Evolutionary conservation across 2,888 invertebrate genomes (phyloP), one percentile per base, ranked within the genome.

Genomic region (Taenaris catops): DNA sequence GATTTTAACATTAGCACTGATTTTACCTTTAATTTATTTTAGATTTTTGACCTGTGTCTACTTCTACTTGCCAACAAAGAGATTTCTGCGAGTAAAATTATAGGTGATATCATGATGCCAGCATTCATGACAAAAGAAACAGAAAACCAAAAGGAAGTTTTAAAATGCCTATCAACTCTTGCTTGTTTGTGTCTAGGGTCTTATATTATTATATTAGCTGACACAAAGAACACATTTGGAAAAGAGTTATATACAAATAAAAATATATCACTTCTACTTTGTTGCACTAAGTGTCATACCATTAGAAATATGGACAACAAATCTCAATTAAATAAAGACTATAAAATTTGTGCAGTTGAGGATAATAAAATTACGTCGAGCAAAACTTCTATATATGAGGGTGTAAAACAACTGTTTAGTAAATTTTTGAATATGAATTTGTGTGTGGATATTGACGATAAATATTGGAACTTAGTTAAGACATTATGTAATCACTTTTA

Each of bases 71-170:
- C 71, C 19, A 78, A 62, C 38, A 75, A 75, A 53, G 54, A 63
- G 3, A 53, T 58, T 19, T 67, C 78, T 14, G 58, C 72, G 20
- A 76, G 81, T 42, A 83, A 75, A 53, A 44, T 84, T 4, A 74
- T 87, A 21, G 73, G 72, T 9, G 81, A 86, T 14, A 54, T 83
- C 28, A 49, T 87, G 4, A 69, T 84, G 58, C 81, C 84, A 37
- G 74, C 72, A 1, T 69, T 84, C 31, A 53, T 75, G 7, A 63
- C 62, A 9, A 83, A 76, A 52, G 57, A 78, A 23, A 17, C 39
- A 24, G 55, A 55, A 2, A 26, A 73, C n/a, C 79, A 81, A 39
- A 59, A 50, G 28, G 51, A 58, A 39, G 48, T 87, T 2, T 44
- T 61, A 1, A 37, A 51, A 38, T 44, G 59, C 1, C 28, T 87